Evolutionary conservation across 2,113 vertebrate species (phyloP).

Genomic region (Turnix velox): DNA sequence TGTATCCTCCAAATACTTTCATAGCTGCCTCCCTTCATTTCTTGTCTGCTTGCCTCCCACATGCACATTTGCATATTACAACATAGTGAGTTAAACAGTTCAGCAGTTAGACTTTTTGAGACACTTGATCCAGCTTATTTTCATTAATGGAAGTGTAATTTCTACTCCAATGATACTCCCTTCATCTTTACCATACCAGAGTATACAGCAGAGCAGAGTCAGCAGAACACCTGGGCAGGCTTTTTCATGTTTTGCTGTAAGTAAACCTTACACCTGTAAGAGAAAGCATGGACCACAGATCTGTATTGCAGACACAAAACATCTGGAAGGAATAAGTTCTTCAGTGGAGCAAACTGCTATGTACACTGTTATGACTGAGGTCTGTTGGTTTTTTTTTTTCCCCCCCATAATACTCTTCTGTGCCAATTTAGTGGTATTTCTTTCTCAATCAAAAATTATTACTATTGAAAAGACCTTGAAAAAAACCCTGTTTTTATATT

Average conservation of each 20-base stretch:
- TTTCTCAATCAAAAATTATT: neutral
- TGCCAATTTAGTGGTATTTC: neutral
- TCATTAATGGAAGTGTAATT: neutral
- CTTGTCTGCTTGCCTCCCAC: neutral
- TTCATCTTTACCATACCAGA: neutral
- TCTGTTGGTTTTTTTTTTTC: neutral
- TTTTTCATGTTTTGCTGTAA: neutral
- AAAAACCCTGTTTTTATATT: neutral
- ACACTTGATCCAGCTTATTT: neutral
- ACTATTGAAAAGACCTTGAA: neutral
- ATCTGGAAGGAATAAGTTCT: neutral
- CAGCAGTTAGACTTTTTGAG: neutral
- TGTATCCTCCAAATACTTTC: neutral
- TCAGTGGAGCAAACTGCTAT: neutral
- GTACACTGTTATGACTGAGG: neutral
- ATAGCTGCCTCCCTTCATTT: conserved; percentile 1
- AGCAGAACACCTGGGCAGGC: neutral
- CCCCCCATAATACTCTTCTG: neutral
- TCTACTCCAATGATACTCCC: neutral
- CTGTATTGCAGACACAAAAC: neutral
- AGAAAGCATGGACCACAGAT: neutral
- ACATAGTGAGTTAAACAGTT: neutral
- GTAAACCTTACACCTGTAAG: neutral
- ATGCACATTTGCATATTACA: neutral
- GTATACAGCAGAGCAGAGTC: neutral